phyloP scores from a whole-genome alignment of 2,797 vertebrate genomes.

The Poecilia wingei region DNA sequence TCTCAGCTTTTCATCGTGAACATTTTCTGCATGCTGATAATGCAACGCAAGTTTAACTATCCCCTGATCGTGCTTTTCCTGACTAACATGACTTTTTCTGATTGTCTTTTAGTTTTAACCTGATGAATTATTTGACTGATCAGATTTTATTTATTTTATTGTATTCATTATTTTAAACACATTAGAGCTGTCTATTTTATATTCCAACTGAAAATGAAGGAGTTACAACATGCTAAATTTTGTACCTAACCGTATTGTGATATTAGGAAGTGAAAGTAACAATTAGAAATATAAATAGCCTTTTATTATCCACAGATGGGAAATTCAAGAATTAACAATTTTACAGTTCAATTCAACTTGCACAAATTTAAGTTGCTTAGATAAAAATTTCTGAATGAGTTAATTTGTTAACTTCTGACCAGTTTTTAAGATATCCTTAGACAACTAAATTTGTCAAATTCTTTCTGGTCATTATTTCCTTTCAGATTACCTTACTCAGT shows the following conservation, averaged over 20 bases:
- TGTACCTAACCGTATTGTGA: too few relatives aligned
- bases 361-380: neutral
- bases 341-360: neutral
- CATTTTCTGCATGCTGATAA: neutral
- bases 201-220: neutral
- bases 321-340: neutral
- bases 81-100: neutral
- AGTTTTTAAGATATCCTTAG: neutral
- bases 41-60: neutral
- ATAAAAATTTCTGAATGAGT: neutral
- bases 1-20: neutral
- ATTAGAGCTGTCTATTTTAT: neutral
- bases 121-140: neutral
- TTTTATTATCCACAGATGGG: too few relatives aligned
- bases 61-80: neutral
- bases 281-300: too few relatives aligned
- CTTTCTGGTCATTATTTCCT: neutral
- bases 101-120: neutral
- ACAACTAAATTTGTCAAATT: neutral
- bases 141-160: neutral
- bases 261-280: too few relatives aligned
- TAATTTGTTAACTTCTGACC: neutral
- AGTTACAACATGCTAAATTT: neutral
- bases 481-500: neutral
- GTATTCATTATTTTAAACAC: neutral